Conservation (phyloP, 2,113 vertebrate genomes). For the Capra hircus region DNA sequence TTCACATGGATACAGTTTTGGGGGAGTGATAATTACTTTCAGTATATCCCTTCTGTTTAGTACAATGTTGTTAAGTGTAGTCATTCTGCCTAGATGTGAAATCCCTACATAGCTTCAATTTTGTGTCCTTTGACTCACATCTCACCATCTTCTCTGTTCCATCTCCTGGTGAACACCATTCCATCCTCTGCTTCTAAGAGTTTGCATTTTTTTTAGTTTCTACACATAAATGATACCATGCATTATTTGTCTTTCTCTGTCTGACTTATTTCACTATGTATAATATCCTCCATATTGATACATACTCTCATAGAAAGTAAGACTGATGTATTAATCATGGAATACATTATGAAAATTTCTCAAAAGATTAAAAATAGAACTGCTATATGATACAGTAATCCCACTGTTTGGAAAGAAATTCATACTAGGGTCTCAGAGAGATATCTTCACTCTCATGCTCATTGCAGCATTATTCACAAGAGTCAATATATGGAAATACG, state of each 20-base stretch:
- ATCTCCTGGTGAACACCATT: background rate
- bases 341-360: background rate
- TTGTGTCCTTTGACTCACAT: background rate
- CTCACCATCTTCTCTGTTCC: background rate
- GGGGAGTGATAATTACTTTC: background rate
- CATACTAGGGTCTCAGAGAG: background rate
- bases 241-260: background rate
- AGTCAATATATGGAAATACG: background rate
- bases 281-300: background rate
- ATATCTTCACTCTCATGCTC: background rate
- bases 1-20: background rate
- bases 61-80: background rate
- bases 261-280: background rate
- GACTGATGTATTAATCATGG: background rate
- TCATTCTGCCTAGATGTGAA: background rate
- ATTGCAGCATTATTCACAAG: background rate
- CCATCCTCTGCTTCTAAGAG: background rate
- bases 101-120: background rate
- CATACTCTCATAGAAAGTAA: background rate
- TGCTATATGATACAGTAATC: background rate
- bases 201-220: background rate
- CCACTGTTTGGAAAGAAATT: background rate
- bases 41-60: background rate
- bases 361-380: background rate
- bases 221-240: background rate